These are phyloP conservation scores for Congeria kusceri DNA, from an alignment of 2,888 invertebrate species.

Conservation along the genomic window DNA sequence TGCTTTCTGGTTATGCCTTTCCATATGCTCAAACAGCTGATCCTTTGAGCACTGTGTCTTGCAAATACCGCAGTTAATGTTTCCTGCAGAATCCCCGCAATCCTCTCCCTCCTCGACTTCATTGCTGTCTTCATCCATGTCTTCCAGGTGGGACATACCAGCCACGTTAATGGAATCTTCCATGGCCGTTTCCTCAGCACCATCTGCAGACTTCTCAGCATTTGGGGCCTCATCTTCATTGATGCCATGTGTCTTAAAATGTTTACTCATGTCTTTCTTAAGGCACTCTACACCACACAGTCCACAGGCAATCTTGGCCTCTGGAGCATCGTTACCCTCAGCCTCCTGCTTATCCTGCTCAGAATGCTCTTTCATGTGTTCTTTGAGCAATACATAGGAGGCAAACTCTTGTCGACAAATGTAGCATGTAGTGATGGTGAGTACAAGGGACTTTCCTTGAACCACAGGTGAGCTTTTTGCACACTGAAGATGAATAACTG, in stretches of 20 bases:
- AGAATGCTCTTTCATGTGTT: constrained; percentile 1
- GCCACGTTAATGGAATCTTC: too few relatives aligned
- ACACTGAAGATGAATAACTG: too few relatives aligned
- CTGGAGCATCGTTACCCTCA: not conserved
- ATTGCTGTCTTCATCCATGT: constrained; percentile 2
- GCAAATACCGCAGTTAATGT: not conserved
- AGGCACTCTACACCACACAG: not conserved
- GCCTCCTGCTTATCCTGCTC: not conserved
- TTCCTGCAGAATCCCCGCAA: not conserved
- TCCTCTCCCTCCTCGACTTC: not conserved
- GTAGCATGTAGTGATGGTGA: constrained; percentile 3
- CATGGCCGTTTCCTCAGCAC: not conserved
- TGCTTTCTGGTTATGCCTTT: not conserved
- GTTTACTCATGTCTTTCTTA: constrained; percentile 3
- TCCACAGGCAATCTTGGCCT: not conserved
- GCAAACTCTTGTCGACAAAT: constrained; percentile 2
- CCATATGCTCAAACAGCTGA: not conserved
- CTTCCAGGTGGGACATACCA: not conserved
- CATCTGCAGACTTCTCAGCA: not conserved
- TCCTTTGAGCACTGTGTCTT: not conserved
- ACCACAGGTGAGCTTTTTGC: not conserved
- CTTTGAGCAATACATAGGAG: not conserved
- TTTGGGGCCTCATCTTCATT: not conserved
- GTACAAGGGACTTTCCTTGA: not conserved
- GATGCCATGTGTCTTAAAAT: constrained; percentile 4